These are phyloP conservation scores for Augiades crinisus DNA, from an alignment of 2,888 invertebrate genomes.

Conservation along the genomic window DNA sequence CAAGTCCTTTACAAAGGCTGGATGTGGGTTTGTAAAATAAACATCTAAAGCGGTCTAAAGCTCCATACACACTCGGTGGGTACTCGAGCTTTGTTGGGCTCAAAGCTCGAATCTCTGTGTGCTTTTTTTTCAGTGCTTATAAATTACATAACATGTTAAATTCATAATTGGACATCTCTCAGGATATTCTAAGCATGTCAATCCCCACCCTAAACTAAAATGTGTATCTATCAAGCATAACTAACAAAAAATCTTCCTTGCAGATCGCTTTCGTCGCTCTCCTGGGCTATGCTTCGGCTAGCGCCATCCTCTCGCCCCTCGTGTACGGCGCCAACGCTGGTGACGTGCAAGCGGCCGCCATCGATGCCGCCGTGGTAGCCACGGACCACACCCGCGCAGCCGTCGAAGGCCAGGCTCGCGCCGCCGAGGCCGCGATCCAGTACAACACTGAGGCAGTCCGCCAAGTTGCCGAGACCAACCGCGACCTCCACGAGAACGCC, in stretches of 20 bases:
- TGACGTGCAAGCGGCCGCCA: constrained; percentile 71
- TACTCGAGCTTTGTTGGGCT: constrained; percentile 1
- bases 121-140: constrained; percentile 7
- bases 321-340: constrained; percentile 63
- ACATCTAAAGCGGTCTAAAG: constrained; percentile 20
- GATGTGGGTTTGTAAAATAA: constrained; percentile 12
- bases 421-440: constrained; percentile 62
- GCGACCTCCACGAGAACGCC: constrained; percentile 67
- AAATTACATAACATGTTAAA: too few relatives aligned
- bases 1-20: not conserved
- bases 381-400: constrained; percentile 61
- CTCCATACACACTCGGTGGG: not conserved
- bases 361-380: constrained; percentile 65
- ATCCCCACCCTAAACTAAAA: too few relatives aligned
- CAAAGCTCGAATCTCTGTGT: constrained; percentile 10
- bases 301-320: constrained; percentile 54
- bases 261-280: constrained; percentile 74
- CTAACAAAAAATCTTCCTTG: not conserved
- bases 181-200: too few relatives aligned
- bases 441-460: constrained; percentile 64
- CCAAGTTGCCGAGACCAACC: constrained; percentile 59
- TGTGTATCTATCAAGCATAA: too few relatives aligned
- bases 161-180: too few relatives aligned
- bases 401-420: constrained; percentile 60
- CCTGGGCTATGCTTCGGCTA: constrained; percentile 75